Evolutionary conservation across 2,888 invertebrate species (phyloP).

Genomic region (Drosophila antonietae): DNA sequence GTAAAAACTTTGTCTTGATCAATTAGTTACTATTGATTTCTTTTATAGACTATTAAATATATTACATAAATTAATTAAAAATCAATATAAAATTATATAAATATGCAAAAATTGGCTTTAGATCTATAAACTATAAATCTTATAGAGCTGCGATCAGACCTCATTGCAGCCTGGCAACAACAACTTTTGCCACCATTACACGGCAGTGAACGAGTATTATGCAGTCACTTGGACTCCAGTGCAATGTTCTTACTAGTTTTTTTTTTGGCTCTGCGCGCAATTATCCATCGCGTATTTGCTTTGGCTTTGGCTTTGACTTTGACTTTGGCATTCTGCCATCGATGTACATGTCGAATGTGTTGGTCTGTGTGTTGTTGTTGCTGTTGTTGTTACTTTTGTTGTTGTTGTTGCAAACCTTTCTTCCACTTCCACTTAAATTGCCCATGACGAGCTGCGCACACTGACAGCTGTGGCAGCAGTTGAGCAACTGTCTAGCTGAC

Average conservation of each 20-base stretch:
- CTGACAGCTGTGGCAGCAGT: constrained; percentile 70
- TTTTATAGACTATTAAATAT: too few relatives aligned
- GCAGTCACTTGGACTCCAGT: neutral
- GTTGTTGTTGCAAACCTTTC: constrained; percentile 63
- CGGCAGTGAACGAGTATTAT: neutral
- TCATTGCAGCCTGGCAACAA: neutral
- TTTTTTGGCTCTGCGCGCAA: constrained; percentile 56
- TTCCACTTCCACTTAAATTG: constrained; percentile 81
- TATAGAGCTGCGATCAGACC: neutral
- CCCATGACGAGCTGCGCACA: constrained; percentile 79
- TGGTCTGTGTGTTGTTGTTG: constrained; percentile 19
- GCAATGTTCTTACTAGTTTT: neutral
- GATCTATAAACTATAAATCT: neutral
- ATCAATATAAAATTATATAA: too few relatives aligned
- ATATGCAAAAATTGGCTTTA: neutral
- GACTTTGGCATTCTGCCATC: constrained; percentile 60
- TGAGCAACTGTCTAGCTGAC: constrained; percentile 70
- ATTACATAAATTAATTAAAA: too few relatives aligned
- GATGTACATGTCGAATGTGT: constrained; percentile 55
- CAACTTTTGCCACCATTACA: too few relatives aligned
- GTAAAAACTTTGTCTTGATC: too few relatives aligned
- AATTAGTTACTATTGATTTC: too few relatives aligned
- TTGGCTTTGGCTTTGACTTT: constrained; percentile 39
- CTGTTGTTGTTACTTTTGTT: constrained; percentile 1
- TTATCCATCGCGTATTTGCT: constrained; percentile 70